Percentiles rank a stretch among this genome's conserved stretches.
Conservation (phyloP, 2,797 vertebrate genomes). For the Gallinago nigripennis region DNA sequence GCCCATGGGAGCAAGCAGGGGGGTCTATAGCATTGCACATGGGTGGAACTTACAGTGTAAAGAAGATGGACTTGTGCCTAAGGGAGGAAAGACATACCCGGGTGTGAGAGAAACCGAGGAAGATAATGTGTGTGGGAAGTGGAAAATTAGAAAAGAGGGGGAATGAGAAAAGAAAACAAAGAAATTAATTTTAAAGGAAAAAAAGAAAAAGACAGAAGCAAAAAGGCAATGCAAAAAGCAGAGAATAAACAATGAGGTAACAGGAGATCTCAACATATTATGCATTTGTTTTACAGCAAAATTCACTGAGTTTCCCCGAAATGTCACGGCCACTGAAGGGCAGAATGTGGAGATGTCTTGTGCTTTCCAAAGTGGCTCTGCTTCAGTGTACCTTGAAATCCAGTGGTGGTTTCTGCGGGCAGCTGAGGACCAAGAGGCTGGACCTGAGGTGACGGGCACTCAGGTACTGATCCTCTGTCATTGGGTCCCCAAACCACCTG, state of each 20-base stretch:
- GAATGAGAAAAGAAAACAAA: background rate
- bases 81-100: background rate
- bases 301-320: conserved; percentile 92
- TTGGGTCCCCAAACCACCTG: background rate
- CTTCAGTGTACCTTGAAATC: conserved; percentile 93
- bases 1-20: background rate
- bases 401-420: conserved; percentile 95
- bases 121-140: background rate
- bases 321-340: conserved; percentile 91
- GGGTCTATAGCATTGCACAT: conserved; percentile 4
- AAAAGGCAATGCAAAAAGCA: background rate
- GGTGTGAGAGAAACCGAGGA: background rate
- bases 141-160: background rate
- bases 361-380: conserved; percentile 91
- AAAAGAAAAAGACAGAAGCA: background rate
- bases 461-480: conserved; percentile 78
- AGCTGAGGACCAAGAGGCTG: conserved; percentile 83
- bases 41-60: background rate
- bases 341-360: conserved; percentile 97
- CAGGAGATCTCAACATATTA: background rate
- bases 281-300: conserved; percentile 83
- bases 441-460: conserved; percentile 79
- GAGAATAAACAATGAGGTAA: background rate
- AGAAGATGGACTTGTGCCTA: background rate
- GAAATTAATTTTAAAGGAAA: background rate